phyloP scores from a whole-genome alignment of 2,888 invertebrate genomes.

The Scrobipalpa costella region DNA sequence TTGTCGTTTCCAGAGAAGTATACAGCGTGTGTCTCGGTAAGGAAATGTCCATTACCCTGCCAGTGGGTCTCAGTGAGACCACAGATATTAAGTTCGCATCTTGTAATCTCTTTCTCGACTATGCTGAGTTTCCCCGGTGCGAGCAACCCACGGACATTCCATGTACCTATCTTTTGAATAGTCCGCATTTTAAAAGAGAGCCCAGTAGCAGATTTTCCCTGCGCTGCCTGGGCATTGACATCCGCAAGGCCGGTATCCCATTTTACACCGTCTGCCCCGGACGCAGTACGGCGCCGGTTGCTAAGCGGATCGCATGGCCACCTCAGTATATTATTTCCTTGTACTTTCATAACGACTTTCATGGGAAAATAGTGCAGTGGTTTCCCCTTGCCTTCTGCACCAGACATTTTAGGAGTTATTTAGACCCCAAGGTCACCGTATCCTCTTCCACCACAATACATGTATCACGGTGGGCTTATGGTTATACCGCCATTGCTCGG shows the following conservation, averaged over 20 bases:
- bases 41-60: constrained; percentile 32
- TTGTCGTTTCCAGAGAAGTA: constrained; percentile 30
- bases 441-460: constrained; percentile 12
- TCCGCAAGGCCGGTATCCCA: background rate
- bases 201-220: constrained; percentile 26
- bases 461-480: background rate
- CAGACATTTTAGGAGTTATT: too few species aligned
- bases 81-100: constrained; percentile 30
- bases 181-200: constrained; percentile 28
- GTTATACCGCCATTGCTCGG: background rate
- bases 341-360: too few species aligned
- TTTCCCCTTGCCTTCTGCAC: too few species aligned
- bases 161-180: constrained; percentile 33
- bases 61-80: constrained; percentile 36
- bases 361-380: too few species aligned
- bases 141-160: constrained; percentile 33
- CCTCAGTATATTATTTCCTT: too few species aligned
- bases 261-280: too few species aligned
- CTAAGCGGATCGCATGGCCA: too few species aligned
- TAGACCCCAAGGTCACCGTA: constrained; percentile 30
- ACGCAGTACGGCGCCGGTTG: too few species aligned
- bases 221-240: constrained; percentile 31
- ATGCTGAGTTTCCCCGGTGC: constrained; percentile 32
- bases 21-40: constrained; percentile 20
- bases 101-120: constrained; percentile 31